Evolutionary conservation across 2,797 vertebrate genomes (phyloP), one percentile per base, ranked within the genome.

Genomic region (Paramormyrops hopkinsi): DNA sequence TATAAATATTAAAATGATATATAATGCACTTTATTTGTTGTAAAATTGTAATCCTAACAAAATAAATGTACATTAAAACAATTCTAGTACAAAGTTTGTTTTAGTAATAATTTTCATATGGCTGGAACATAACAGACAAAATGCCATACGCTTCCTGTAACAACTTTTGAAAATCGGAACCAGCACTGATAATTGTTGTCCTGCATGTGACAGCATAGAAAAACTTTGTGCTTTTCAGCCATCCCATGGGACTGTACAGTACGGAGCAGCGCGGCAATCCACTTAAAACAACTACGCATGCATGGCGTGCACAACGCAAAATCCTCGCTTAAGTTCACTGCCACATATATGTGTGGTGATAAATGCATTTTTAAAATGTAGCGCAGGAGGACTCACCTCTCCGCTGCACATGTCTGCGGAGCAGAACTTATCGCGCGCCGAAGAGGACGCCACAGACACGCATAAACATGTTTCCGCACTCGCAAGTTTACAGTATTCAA

Each of bases 371-470:
- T 37, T 8, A 73, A 73, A 73, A 73, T 37, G 12, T 14, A 73
- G 3, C 41, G 5, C 0, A 7, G 76, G 50, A 50, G 7, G 2
- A 88, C 89, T 92, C 91, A 93, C 93, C 92, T 91, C 29, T 91
- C 86, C 50, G 92, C 91, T 0, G 92, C 88, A 0, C 54, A 91
- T 90, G 86, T 94, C 69, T 90, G 93, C 14, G 93, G 12, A 0
- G 93, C 88, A 90, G 92, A 94, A 93, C 91, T 91, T 85, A 96
- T 85, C 54, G 92, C 92, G 88, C 95, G 92, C 3, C 92, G 1
- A 7, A 92, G 85, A 48, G 88, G 54, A 19, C 89, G 90, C 1
- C 89, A 89, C 4, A 90, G 53, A 85, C 50, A 85, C 0, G 92
- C 90, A 1, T 73, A 2, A 0, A 92, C 19, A 56, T 94, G 92